phyloP scores from a whole-genome alignment of 2,888 invertebrate genomes.

The Euspilapteryx auroguttella region DNA sequence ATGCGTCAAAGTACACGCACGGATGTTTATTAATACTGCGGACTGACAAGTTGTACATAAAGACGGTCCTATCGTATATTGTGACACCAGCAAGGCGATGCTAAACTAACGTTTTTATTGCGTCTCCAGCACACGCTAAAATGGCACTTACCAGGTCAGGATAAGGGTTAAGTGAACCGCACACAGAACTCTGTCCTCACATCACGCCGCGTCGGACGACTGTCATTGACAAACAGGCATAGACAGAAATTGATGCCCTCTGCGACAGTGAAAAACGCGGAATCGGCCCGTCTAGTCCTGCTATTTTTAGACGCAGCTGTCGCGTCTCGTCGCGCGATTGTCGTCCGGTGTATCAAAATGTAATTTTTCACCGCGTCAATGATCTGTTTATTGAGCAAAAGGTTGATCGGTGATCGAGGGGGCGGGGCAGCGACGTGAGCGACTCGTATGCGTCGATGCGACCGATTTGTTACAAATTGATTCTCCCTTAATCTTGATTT shows the following conservation, averaged over 20 bases:
- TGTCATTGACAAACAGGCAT: slow-evolving; percentile 56
- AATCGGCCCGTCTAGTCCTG: slow-evolving; percentile 30
- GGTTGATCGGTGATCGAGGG: background rate
- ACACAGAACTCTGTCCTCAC: too few species aligned
- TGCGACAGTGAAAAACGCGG: slow-evolving; percentile 58
- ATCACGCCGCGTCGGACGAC: slow-evolving; percentile 14
- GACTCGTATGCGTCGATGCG: background rate
- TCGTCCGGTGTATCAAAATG: slow-evolving; percentile 20
- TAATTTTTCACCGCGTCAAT: slow-evolving; percentile 6
- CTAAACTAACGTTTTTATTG: too few species aligned
- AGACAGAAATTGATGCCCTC: slow-evolving; percentile 53
- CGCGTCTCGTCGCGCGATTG: slow-evolving; percentile 20
- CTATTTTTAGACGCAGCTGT: slow-evolving; percentile 52
- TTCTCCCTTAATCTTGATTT: background rate
- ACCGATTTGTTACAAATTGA: too few species aligned
- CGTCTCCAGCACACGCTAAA: too few species aligned
- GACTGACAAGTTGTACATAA: too few species aligned
- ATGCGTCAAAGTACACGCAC: too few species aligned
- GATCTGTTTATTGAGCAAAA: too few species aligned
- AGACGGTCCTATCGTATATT: too few species aligned
- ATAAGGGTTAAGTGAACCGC: too few species aligned
- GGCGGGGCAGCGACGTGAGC: background rate
- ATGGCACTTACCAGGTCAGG: too few species aligned
- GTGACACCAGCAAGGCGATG: too few species aligned
- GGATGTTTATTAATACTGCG: too few species aligned